Base-by-base conservation (phyloP, 1,140 invertebrate genomes). In the Zaprionus nigranus region DNA sequence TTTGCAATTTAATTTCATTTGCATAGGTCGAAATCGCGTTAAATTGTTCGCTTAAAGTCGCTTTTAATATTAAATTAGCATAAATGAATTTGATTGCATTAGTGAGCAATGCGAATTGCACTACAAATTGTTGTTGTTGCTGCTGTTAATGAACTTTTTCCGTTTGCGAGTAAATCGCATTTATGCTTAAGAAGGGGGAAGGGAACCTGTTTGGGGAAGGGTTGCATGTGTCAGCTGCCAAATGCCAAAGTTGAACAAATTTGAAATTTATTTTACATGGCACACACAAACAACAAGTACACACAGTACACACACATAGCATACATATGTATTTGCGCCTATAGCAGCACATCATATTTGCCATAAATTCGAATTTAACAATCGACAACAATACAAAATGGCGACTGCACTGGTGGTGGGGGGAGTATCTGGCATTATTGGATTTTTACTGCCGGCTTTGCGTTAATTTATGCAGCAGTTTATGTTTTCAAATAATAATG, bases 1-100 rank as follows among this genome's bases (percentile, higher is more conserved):
- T 64, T 60, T 59, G 67, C 73, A 64, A 64, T 75, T 75, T 57
- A 72, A 76, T 76, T 71, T 49, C 51, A 64, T 75, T 71, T 69
- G 46, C 58, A 62, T 36, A 56, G 30, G 15, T 30, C 30, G 9
- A 36, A 64, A 67, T 53, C 62, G 62, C 13, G 17, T 38, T 13
- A 28, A 24, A 71, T 71, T 64, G 70, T 24, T 34, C 34, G 40
- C 40, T 63, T 24, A 71, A 63, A 57, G n/a, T 43, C 6, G 40
- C 30, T 30, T 75, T 63, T 40, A 53, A 75, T 76, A 66, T 76
- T 66, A 56, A 72, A 76, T 76, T 76, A 72, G 54, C 46, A 65
- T 64, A 61, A 75, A 71, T 65, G 28, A 43, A 43, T 69, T 71
- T 65, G 73, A 71, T 75, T 64, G 54, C 73, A 64, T 71, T 71